Evolutionary conservation across 2,888 invertebrate genomes (phyloP), one percentile per base, ranked within the genome.

Genomic region (Hypselothyrea guttata): DNA sequence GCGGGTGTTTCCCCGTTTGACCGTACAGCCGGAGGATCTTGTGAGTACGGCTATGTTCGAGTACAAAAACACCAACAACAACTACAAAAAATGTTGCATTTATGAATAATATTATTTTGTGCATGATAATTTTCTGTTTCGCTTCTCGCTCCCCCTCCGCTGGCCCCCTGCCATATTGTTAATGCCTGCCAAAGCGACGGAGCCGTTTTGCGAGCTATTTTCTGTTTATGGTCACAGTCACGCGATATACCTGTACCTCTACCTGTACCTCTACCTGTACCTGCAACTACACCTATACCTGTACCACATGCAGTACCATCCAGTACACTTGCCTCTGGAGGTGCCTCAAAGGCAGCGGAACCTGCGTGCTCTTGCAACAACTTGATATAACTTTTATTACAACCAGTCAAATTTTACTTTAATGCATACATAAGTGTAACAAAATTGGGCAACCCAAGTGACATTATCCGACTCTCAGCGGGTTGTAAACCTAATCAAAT

Each of bases 201-300:
- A 86, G 87, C 77, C 85, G 86, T 87, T 87, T 86, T 82, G 76
- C 84, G 71, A 77, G 74, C 67, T 77, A 75, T 77, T 87, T 85
- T 79, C 74, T 81, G 75, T 83, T 86, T 86, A 87, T 87, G 76
- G 72, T 64, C 67, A 52, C 48, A 74, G 87, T 86, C 85, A 86
- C 87, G 85, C 85, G 84, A 85, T 66, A 11, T 5, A 11, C 7
- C 22, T 16, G 16, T 37, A 9, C 37, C 37, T n/a, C 15, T 37
- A 15, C 37, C 37, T 37, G 37, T 15, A 12, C 12, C 13, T 8
- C 34, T 35, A 2, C 35, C 9, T 8, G 13, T n/a, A 4, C 11
- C 37, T 18, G 4, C 38, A 5, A 7, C 2, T n/a, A 16, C 18
- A n/a, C 18, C 16, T 38, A 18, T 15, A 37, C 37, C 38, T 22